Evolutionary conservation across 1,140 invertebrate genomes (phyloP).

Genomic region (Hetaerina americana): DNA sequence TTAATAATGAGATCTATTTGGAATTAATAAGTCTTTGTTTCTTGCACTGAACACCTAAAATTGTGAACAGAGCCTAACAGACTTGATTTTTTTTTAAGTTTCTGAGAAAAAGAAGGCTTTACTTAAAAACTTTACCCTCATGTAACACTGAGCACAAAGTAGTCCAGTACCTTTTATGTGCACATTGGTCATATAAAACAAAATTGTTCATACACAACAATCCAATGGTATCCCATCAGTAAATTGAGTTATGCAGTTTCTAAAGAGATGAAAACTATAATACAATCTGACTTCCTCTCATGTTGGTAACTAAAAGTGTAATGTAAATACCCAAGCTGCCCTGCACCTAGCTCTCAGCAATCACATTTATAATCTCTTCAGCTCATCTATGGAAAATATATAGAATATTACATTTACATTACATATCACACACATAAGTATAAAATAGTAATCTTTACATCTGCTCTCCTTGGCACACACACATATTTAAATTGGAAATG

Average conservation of each 20-base stretch:
- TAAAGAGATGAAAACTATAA: background rate
- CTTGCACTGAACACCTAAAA: background rate
- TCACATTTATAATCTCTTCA: background rate
- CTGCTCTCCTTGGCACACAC: background rate
- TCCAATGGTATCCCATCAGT: background rate
- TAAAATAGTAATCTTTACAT: background rate
- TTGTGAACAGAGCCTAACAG: background rate
- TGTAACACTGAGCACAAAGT: background rate
- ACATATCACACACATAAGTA: background rate
- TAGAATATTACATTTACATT: conserved; percentile 1
- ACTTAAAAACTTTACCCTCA: background rate
- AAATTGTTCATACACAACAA: background rate
- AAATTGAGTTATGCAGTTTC: background rate
- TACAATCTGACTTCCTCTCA: background rate
- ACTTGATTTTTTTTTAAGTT: background rate
- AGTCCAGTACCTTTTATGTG: background rate
- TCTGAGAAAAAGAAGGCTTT: background rate
- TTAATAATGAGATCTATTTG: background rate
- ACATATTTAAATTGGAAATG: background rate
- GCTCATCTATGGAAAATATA: background rate
- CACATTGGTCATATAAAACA: background rate
- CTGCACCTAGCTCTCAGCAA: background rate
- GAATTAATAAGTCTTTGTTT: background rate
- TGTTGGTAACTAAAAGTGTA: background rate
- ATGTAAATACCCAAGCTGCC: background rate